Evolutionary conservation across 2,888 invertebrate genomes (phyloP).

Genomic region (Gymnocheta viridis): DNA sequence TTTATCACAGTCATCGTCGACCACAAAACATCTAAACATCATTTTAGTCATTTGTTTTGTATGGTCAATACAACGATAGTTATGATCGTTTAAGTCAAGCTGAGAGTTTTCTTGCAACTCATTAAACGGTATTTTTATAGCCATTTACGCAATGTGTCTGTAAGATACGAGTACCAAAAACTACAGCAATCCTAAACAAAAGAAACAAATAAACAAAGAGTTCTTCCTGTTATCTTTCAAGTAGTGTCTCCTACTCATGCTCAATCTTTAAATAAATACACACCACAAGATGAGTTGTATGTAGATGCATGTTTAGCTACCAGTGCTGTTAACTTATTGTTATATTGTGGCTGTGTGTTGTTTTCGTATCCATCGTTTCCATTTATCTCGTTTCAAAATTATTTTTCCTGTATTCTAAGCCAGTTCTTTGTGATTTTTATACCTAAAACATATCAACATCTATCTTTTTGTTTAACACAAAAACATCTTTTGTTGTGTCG

Average conservation of each 20-base stretch:
- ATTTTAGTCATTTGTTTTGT: conserved; percentile 53
- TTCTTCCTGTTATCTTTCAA: conserved; percentile 72
- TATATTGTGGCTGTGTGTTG: conserved; percentile 5
- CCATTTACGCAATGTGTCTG: conserved; percentile 70
- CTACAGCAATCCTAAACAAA: conserved; percentile 38
- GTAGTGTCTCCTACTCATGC: conserved; percentile 70
- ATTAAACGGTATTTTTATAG: conserved; percentile 80
- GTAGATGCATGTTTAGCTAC: conserved; percentile 47
- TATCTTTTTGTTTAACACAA: conserved; percentile 58
- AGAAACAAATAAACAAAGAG: conserved; percentile 65
- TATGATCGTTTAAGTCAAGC: conserved; percentile 73
- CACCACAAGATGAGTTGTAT: background rate
- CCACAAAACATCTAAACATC: conserved; percentile 66
- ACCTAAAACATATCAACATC: conserved; percentile 47
- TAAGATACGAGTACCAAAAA: conserved; percentile 43
- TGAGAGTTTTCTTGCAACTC: conserved; percentile 75
- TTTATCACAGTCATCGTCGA: conserved; percentile 40
- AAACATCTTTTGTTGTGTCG: conserved; percentile 66
- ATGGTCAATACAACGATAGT: conserved; percentile 48
- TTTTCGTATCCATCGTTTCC: conserved; percentile 58
- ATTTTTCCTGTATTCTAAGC: conserved; percentile 22
- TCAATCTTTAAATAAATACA: conserved; percentile 14
- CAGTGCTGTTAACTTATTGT: conserved; percentile 51
- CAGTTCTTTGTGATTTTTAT: conserved; percentile 39
- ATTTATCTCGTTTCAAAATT: conserved; percentile 59